Conservation (phyloP, 2,888 invertebrate genomes). For the Mantis religiosa region DNA sequence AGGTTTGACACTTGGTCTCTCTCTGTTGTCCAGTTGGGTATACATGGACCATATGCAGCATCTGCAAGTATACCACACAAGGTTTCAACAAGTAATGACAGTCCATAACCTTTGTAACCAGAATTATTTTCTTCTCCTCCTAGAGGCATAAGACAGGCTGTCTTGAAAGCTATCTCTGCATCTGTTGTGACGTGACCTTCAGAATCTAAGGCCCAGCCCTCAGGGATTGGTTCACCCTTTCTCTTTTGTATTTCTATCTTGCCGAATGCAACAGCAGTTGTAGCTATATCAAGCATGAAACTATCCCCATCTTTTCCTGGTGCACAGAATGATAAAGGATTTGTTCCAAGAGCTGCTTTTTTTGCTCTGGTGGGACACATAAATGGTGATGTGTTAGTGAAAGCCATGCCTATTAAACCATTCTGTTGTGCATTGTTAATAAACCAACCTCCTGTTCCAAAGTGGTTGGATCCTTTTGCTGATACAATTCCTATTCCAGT, state of each 20-base stretch:
- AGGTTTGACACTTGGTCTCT: slow-evolving; percentile 58
- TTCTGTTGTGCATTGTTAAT: no score
- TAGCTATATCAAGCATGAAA: slow-evolving; percentile 93
- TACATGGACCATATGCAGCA: slow-evolving; percentile 19
- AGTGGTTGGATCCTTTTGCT: slow-evolving; percentile 53
- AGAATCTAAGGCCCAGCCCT: slow-evolving; percentile 79
- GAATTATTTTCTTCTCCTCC: slow-evolving; percentile 69
- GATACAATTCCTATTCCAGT: slow-evolving; percentile 81
- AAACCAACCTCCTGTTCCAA: no score
- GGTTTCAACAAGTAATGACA: slow-evolving; percentile 81
- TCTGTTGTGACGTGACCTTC: slow-evolving; percentile 63
- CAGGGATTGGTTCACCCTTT: slow-evolving; percentile 71
- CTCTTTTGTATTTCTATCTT: slow-evolving; percentile 85
- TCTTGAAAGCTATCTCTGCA: slow-evolving; percentile 57
- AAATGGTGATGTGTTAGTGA: slow-evolving; percentile 88
- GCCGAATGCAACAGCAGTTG: slow-evolving; percentile 87
- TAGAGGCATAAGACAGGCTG: slow-evolving; percentile 62
- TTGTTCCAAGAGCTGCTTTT: slow-evolving; percentile 78
- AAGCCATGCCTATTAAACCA: slow-evolving; percentile 63
- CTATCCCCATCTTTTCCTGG: slow-evolving; percentile 66
- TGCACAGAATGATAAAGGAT: slow-evolving; percentile 83
- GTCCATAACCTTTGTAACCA: slow-evolving; percentile 87
- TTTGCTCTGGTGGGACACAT: slow-evolving; percentile 81
- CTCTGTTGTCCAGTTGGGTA: background rate
- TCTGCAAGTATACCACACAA: slow-evolving; percentile 80